Evolutionary conservation across 37 sponge, comb jelly and placozoan species (phyloP).

Genomic region (Tethya wilhelma): DNA sequence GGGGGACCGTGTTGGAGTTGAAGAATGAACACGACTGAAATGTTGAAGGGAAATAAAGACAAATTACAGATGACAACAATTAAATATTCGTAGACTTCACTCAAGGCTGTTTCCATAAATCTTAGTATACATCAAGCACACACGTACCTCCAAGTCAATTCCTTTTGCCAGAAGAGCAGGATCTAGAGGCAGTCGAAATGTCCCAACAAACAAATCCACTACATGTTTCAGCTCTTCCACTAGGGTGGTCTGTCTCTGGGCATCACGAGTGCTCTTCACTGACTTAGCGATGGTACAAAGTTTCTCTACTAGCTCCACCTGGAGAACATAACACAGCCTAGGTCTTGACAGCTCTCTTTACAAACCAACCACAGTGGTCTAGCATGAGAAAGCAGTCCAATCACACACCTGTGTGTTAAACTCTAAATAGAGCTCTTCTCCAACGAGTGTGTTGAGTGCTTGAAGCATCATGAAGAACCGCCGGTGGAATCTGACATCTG

Average conservation of each 20-base stretch:
- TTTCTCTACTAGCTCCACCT: constrained; percentile 58
- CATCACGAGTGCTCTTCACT: constrained; percentile 53
- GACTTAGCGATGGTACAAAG: constrained; percentile 41
- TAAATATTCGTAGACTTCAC: not conserved
- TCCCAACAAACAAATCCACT: constrained; percentile 9
- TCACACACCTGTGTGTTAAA: constrained; percentile 31
- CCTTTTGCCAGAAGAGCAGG: constrained; percentile 55
- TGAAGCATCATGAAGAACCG: constrained; percentile 15
- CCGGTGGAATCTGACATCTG: constrained; percentile 17
- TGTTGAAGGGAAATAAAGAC: not conserved
- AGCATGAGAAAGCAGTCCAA: not conserved
- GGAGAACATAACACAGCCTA: not conserved
- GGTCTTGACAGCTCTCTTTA: not conserved
- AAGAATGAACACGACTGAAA: constrained; percentile 78
- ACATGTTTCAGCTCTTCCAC: constrained; percentile 51
- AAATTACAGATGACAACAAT: not conserved
- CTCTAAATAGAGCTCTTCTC: constrained; percentile 17
- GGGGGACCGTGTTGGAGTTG: constrained; percentile 88
- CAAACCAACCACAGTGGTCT: not conserved
- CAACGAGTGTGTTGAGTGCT: constrained; percentile 34
- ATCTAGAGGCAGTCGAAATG: constrained; percentile 65
- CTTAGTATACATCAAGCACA: not conserved
- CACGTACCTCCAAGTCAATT: constrained; percentile 53
- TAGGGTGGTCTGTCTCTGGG: constrained; percentile 65
- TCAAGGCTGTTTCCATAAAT: too few species aligned